Evolutionary conservation across 2,113 vertebrate species (phyloP), one percentile per base, ranked within the genome.

Genomic region (Brachyistius frenatus): DNA sequence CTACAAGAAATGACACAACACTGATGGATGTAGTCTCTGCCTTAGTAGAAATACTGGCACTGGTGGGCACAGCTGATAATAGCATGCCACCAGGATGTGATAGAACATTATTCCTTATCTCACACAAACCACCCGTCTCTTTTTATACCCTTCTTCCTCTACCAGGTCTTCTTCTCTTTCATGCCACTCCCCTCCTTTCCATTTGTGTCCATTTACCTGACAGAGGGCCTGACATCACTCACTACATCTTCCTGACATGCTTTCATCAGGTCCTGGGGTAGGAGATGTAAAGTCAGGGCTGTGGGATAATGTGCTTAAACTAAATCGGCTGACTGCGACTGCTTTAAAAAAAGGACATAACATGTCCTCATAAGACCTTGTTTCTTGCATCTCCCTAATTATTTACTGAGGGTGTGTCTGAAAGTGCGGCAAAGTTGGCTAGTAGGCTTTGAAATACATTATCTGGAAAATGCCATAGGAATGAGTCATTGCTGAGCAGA

Each of bases 391-490:
- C 35, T 50, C 15, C 30, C 58, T 83, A 70, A 88, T 86, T 84
- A 73, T 86, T 87, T 89, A 80, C 72, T 36, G 30, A 80, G 72
- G 66, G 72, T 57, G 52, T 75, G 66, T 86, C 61, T 75, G 73
- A 52, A 75, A 82, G 73, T 67, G 66, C 32, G 47, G 73, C 56
- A 86, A 80, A 86, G 50, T 81, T 87, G 81, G 9, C 9, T 55
- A 46, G 79, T 62, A 67, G 50, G 75, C 66, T 81, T 77, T 65
- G 76, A 67, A 80, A 81, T 77, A 75, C 64, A 87, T 86, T 86
- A 70, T 80, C 79, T 67, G 39, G 46, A 78, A 89, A 90, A 90
- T 84, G 84, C 76, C 85, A 89, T 61, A 31, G 58, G 57, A 85
- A 80, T 80, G 85, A 83, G 63, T 88, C 83, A 84, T 60, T 14